Evolutionary conservation across 2,888 invertebrate species (phyloP), one percentile per base, ranked within the genome.

Genomic region (Priocnemis perturbator): DNA sequence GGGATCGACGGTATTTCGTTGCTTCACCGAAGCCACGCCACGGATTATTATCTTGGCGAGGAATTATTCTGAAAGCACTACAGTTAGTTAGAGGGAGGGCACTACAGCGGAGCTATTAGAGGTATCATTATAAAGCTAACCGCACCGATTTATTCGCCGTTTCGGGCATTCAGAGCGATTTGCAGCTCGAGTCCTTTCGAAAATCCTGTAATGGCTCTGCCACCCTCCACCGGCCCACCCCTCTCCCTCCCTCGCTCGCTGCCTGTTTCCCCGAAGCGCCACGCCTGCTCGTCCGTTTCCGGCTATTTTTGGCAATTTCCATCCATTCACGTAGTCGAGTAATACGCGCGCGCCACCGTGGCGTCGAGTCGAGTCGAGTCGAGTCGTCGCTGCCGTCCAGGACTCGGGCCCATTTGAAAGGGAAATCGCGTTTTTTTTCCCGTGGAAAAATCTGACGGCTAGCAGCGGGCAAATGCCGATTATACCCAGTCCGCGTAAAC

Each of bases 301-400:
- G 81, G 80, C 74, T 80, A 83, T 84, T 84, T 84, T 84, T 84
- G 80, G 77, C 82, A 84, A 84, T 84, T 84, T 83, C 78, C 74
- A 71, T 69, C 81, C 72, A 79, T 82, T 81, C 79, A 81, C 65
- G 61, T 69, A 60, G 53, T 63, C 63, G 69, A 80, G 75, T 78
- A 78, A 78, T 79, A 76, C 74, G 61, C 59, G 61, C 59, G 60
- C 52, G 20, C 53, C 59, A 62, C 48, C 56, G 60, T n/a, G n/a
- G n/a, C n/a, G n/a, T n/a, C n/a, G n/a, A n/a, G n/a, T n/a, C n/a
- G n/a, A n/a, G n/a, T n/a, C n/a, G n/a, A n/a, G n/a, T 21, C 26
- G 20, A 14, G 44, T 52, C 53, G 44, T 45, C 30, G 21, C 0
- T 56, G 30, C 55, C 55, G 30, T 37, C 37, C 19, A 17, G 47